These are phyloP conservation scores for Eretmocerus hayati DNA, from an alignment of 2,888 invertebrate species.

Conservation along the genomic window DNA sequence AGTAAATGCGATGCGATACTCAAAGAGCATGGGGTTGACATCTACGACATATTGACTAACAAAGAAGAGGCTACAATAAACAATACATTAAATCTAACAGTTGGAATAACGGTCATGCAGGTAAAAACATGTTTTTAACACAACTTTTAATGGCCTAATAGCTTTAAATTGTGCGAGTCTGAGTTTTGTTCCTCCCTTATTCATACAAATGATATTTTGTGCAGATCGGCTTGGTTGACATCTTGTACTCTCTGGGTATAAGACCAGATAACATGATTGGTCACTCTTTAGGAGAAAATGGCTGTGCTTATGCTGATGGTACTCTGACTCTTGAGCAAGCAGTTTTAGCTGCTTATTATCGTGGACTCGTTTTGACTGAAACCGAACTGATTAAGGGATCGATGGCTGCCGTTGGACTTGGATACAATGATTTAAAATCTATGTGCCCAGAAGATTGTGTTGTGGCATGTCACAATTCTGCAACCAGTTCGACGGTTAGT, in stretches of 20 bases:
- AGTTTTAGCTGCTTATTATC: constrained; percentile 31
- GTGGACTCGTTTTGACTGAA: constrained; percentile 32
- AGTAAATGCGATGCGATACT: constrained; percentile 53
- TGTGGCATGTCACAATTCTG: constrained; percentile 81
- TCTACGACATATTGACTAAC: constrained; percentile 55
- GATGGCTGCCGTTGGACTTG: constrained; percentile 80
- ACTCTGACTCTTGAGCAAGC: constrained; percentile 58
- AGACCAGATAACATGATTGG: constrained; percentile 69
- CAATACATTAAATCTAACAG: constrained; percentile 64
- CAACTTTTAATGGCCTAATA: neutral
- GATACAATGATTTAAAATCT: constrained; percentile 54
- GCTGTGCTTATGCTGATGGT: constrained; percentile 92
- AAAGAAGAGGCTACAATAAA: constrained; percentile 56
- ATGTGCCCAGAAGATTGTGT: constrained; percentile 69
- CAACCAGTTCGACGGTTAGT: constrained; percentile 83
- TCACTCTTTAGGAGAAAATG: constrained; percentile 91
- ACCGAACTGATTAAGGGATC: constrained; percentile 59
- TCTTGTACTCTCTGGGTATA: constrained; percentile 54
- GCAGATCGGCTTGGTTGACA: constrained; percentile 60
- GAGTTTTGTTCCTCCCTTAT: neutral
- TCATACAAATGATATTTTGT: too few relatives aligned
- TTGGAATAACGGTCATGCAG: constrained; percentile 63
- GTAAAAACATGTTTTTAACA: constrained; percentile 36
- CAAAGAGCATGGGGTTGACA: constrained; percentile 55
- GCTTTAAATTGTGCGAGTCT: neutral